Evolutionary conservation across 2,113 vertebrate genomes (phyloP).

Genomic region (Nettapus auritus): DNA sequence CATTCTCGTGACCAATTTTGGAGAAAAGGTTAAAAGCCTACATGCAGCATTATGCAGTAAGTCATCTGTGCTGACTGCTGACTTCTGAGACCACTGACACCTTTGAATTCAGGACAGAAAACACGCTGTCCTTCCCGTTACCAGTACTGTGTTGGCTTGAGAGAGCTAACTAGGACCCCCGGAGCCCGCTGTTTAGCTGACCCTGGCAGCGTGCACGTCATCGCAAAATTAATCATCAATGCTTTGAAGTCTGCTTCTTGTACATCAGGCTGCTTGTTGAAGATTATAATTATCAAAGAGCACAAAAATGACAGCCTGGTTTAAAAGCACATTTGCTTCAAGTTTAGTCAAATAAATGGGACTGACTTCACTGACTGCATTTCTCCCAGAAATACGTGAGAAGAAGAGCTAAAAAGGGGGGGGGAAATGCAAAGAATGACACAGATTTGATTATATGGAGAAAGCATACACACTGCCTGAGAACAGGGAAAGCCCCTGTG

Average conservation of each 20-base stretch:
- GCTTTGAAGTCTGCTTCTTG: not conserved
- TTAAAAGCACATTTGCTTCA: not conserved
- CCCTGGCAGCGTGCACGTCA: not conserved
- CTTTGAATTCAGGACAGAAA: not conserved
- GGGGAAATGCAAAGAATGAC: not conserved
- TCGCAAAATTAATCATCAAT: not conserved
- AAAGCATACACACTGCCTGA: not conserved
- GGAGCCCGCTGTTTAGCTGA: not conserved
- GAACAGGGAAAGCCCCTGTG: rapidly evolving
- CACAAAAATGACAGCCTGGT: not conserved
- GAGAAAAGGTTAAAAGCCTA: not conserved
- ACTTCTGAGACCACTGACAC: not conserved
- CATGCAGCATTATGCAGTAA: not conserved
- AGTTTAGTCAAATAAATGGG: not conserved
- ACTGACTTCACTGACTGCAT: not conserved
- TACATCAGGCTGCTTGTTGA: not conserved
- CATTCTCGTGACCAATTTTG: not conserved
- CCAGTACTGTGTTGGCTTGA: not conserved
- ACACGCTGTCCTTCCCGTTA: not conserved
- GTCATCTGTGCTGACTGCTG: not conserved
- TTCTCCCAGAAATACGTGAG: not conserved
- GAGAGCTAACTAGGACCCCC: not conserved
- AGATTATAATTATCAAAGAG: not conserved
- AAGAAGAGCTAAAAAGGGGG: not conserved
- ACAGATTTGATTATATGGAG: not conserved